Evolutionary conservation across 2,113 vertebrate species (phyloP), one percentile per base, ranked within the genome.

Genomic region (Cryptomyrus ogoouensis): DNA sequence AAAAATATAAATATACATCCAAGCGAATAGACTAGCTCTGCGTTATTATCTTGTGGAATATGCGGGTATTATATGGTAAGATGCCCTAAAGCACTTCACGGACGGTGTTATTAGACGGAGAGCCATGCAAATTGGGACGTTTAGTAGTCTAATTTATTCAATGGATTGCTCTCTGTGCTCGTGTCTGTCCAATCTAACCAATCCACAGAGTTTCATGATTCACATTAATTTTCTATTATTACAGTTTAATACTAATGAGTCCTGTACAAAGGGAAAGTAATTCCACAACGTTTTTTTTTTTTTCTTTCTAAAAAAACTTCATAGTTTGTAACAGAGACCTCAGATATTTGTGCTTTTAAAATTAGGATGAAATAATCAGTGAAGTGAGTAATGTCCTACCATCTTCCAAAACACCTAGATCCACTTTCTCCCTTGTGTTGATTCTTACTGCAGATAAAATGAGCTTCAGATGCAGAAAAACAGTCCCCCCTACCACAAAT

Each of bases 101-200:
- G 17, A 66, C 5, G 24, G 62, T 49, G 89, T 44, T 46, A 89
- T 83, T 83, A 49, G 77, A 44, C 5, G 21, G 42, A 56, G 77
- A 89, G 80, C 31, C 89, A 83, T 89, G 89, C 74, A 83, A 83
- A 89, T 89, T 50, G 3, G 50, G 89, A 46, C 35, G 39, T 50
- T 89, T 89, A 89, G 66, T 21, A 89, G 27, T 52, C 66, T 53
- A 49, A 77, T 58, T 83, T 85, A 46, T 62, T 62, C 77, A 27
- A 13, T 46, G 21, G 77, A 89, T 47, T 53, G 80, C 50, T 83
- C 52, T 44, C 89, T 58, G 80, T 46, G 53, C 35, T 56, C 42
- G 31, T 47, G 53, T 9, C 13, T 62, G 39, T 87, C 39, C 77
- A 39, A 84, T 83, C 89, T 84, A 46, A 24, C 50, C 77, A 56